Evolutionary conservation across 2,888 invertebrate genomes (phyloP).

Genomic region (Microctonus aethiopoides): DNA sequence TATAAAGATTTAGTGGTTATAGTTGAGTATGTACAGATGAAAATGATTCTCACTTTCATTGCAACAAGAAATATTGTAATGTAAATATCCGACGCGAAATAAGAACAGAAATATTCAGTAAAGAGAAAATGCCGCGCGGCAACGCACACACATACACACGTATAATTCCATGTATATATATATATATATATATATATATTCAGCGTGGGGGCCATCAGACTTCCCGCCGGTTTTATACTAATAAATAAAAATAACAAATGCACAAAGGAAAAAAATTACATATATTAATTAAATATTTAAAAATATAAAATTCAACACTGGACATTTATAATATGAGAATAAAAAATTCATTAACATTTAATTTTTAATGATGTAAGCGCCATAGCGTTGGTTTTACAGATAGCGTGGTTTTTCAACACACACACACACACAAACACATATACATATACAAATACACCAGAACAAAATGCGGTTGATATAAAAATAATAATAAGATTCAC

Average conservation of each 20-base stretch:
- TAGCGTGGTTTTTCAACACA: too few relatives aligned
- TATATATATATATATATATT: not conserved
- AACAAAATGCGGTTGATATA: not conserved
- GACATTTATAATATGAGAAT: not conserved
- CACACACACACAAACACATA: not conserved
- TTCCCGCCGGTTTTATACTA: slow-evolving; percentile 10
- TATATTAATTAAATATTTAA: not conserved
- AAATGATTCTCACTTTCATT: too few relatives aligned
- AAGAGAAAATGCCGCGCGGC: slow-evolving; percentile 13
- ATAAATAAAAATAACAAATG: not conserved
- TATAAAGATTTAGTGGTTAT: too few relatives aligned
- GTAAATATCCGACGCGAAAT: not conserved
- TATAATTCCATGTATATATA: not conserved
- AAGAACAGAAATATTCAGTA: not conserved
- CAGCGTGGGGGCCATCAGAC: not conserved
- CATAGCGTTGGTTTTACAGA: too few relatives aligned
- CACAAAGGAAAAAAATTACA: not conserved
- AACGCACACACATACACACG: not conserved
- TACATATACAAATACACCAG: not conserved
- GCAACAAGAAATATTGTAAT: too few relatives aligned
- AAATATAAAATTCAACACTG: too few relatives aligned
- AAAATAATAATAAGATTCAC: not conserved
- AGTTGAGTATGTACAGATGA: too few relatives aligned
- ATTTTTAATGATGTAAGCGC: too few relatives aligned
- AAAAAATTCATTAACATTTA: not conserved